Percentiles rank a stretch among this genome's conserved stretches.
These are phyloP conservation scores for Pogonus chalceus DNA, from an alignment of 1,140 invertebrate species.

Conservation along the genomic window DNA sequence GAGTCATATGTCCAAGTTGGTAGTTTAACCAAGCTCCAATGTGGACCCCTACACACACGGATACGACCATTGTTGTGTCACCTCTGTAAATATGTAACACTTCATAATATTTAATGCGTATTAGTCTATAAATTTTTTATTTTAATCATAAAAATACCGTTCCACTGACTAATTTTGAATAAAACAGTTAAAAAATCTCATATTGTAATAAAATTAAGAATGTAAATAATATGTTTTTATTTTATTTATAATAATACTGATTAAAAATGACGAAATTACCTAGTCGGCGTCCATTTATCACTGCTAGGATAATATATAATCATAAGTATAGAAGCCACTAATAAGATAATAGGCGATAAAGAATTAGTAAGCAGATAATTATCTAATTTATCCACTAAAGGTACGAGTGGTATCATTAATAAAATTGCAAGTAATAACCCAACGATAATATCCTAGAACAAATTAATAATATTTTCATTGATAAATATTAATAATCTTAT, in stretches of 20 bases:
- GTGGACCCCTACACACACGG: constrained; percentile 66
- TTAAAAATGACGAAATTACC: too few relatives aligned
- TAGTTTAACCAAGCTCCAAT: constrained; percentile 78
- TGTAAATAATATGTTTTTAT: too few relatives aligned
- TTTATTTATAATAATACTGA: too few relatives aligned
- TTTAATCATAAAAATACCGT: too few relatives aligned
- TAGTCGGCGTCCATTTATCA: constrained; percentile 72
- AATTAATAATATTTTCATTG: constrained; percentile 14
- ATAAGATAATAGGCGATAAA: constrained; percentile 53
- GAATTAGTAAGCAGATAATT: constrained; percentile 56
- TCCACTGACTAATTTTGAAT: too few relatives aligned
- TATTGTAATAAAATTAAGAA: too few relatives aligned
- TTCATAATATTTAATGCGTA: too few relatives aligned
- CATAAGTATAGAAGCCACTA: constrained; percentile 51
- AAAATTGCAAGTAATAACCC: constrained; percentile 56
- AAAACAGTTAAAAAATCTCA: too few relatives aligned
- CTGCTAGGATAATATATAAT: constrained; percentile 64
- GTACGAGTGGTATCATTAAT: constrained; percentile 61
- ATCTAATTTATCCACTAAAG: constrained; percentile 63
- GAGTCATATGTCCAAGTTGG: constrained; percentile 56
- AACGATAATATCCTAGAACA: constrained; percentile 63
- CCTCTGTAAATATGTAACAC: too few relatives aligned
- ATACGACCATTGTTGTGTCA: constrained; percentile 76
- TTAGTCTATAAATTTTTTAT: too few relatives aligned
- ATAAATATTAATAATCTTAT: constrained; percentile 5